Evolutionary conservation across 2,113 vertebrate genomes (phyloP), one percentile per base, ranked within the genome.

Genomic region (Vidua chalybeata): DNA sequence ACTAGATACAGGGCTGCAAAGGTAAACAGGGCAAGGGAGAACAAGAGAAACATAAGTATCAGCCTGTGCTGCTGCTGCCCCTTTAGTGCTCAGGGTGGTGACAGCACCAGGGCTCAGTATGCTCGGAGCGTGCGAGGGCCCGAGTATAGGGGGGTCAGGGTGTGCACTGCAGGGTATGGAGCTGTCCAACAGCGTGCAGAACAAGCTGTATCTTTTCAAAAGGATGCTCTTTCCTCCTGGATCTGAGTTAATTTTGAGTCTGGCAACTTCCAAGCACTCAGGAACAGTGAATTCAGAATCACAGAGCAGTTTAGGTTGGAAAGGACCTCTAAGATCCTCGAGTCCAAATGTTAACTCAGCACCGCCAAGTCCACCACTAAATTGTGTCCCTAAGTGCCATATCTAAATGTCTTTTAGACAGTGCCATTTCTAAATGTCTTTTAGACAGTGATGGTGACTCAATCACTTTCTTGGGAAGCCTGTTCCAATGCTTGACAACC

Each of bases 21-120:
- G 39, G 49, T 24, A 52, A 76, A 30, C 0, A 0, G 41, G 13
- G 33, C 33, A 31, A 45, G 21, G 17, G 17, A 33, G 35, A 68
- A 35, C 0, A 5, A 10, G 23, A 35, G 46, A 43, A 78, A 10
- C 4, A 0, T 1, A 4, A 61, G 22, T 2, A 55, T 31, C 35
- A 62, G 52, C 17, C 26, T 39, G 20, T 74, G 15, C 41, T 82
- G 33, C 35, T 4, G 0, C 19, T 66, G 77, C 11, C 45, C 14
- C 1, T 14, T n/a, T 7, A 4, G 41, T 4, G 20, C 31, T 35
- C 3, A 2, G 17, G 1, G 3, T 21, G 55, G 2, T 27, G 43
- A 45, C 11, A 45, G 9, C 15, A 3, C 11, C 0, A 1, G 67
- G n/a, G 8, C n/a, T 66, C 0, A 0, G 31, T 6, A 10, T 0